Base-by-base conservation (phyloP, 2,113 vertebrate species). In the Geococcyx californianus region DNA sequence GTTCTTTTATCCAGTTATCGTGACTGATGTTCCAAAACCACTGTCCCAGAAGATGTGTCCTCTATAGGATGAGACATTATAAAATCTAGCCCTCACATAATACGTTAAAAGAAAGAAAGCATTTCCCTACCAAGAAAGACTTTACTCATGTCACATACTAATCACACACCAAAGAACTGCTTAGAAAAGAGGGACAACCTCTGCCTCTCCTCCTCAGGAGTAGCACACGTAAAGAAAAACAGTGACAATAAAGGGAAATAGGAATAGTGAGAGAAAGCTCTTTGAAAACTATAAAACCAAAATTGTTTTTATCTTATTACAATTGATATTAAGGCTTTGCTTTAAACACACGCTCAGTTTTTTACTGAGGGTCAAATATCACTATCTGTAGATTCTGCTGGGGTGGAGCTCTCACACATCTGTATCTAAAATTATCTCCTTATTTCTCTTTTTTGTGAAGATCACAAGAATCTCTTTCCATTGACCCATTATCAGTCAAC, bases 271-370 rank as follows among this genome's bases (percentile, higher is more conserved):
- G 55, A 56, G 18, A 94, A 58, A 87, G 36, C 31, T 26, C 87
- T 96, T 91, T 79, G 87, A 91, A 95, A 94, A 73, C 66, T 49
- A 40, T 63, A 84, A 95, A 94, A 73, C 76, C 38, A 84, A 63
- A 81, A 38, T 47, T 67, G 74, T 26, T 97, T 95, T 90, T 86
- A 64, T 74, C 76, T 78, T 77, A 81, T 44, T 93, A 70, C 52
- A 67, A 68, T 38, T 0, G 0, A 74, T 86, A 90, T 88, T 92
- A 92, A 94, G 94, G 80, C 40, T 84, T 84, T 82, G 87, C 78
- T 93, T 93, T 84, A 40, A 40, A 76, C 21, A 60, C 33, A 40
- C 28, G 33, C 38, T 77, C 12, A 1, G 47, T 80, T 96, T 85
- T 75, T 84, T 55, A 45, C 10, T 34, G 28, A 11, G 38, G 85